Evolutionary conservation across 2,888 invertebrate species (phyloP).

Genomic region (Noctua janthe): DNA sequence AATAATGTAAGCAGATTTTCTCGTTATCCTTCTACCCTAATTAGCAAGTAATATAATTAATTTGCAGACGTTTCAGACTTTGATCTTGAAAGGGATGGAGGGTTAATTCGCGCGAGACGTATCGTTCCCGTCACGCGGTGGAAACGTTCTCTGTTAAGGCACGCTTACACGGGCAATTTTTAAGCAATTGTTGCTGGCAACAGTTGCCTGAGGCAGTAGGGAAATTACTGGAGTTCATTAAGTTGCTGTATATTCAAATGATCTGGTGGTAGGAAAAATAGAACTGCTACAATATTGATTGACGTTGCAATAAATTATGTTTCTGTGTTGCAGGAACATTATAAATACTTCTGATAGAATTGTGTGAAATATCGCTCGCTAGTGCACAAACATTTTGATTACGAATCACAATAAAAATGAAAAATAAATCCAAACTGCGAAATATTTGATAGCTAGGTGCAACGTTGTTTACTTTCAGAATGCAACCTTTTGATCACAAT

Average conservation of each 20-base stretch:
- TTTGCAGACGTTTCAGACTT: conserved; percentile 33
- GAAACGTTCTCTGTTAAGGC: background rate
- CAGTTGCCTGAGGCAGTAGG: background rate
- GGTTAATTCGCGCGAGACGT: conserved; percentile 17
- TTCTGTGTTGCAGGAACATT: background rate
- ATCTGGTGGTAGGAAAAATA: background rate
- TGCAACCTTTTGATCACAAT: background rate
- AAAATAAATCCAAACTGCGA: background rate
- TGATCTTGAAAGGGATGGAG: conserved; percentile 32
- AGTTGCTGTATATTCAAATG: background rate
- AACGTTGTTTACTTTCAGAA: background rate
- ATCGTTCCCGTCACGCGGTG: conserved; percentile 13
- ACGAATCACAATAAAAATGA: background rate
- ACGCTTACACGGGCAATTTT: conserved; percentile 3
- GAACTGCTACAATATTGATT: background rate
- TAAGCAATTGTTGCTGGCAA: background rate
- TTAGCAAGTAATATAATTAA: conserved; percentile 50
- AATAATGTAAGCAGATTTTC: conserved; percentile 46
- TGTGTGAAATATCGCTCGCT: background rate
- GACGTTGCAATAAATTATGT: background rate
- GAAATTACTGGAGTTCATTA: background rate
- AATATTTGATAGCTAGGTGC: background rate
- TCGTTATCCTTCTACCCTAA: conserved; percentile 14
- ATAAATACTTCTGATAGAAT: background rate
- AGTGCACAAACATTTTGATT: no score